Conservation (phyloP, 2,888 invertebrate species). For the Micropterix aruncella region DNA sequence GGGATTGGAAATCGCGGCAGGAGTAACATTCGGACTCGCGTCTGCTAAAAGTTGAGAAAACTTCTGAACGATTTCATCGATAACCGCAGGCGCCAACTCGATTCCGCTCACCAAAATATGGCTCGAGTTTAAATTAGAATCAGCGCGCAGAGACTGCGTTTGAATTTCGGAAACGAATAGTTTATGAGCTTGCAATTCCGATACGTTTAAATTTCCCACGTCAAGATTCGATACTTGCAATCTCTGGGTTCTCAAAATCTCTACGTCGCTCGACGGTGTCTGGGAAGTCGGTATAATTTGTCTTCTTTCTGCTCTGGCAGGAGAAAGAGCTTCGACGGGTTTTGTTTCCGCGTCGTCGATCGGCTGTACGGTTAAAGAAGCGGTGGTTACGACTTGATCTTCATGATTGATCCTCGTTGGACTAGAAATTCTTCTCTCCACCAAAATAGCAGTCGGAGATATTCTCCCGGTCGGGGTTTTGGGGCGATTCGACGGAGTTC, state of each 20-base stretch:
- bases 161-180: conserved; percentile 73
- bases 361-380: conserved; percentile 49
- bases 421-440: conserved; percentile 43
- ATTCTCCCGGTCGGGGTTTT: conserved; percentile 39
- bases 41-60: conserved; percentile 32
- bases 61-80: conserved; percentile 49
- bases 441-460: conserved; percentile 46
- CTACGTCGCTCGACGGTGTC: conserved; percentile 16
- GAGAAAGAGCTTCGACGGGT: neutral
- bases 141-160: conserved; percentile 56
- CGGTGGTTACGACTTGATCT: conserved; percentile 49
- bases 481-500: conserved; percentile 36
- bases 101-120: conserved; percentile 52
- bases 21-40: conserved; percentile 1
- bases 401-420: conserved; percentile 42
- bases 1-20: conserved; percentile 4
- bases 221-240: conserved; percentile 62
- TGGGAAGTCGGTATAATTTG: conserved; percentile 1
- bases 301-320: no score
- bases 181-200: conserved; percentile 64
- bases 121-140: conserved; percentile 55
- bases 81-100: conserved; percentile 51
- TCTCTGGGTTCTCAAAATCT: conserved; percentile 39
- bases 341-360: conserved; percentile 36
- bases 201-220: conserved; percentile 64